Percentiles rank a stretch among this genome's conserved stretches.
These are phyloP conservation scores for Anarrhichthys ocellatus DNA, from an alignment of 2,113 vertebrate species.

Conservation along the genomic window DNA sequence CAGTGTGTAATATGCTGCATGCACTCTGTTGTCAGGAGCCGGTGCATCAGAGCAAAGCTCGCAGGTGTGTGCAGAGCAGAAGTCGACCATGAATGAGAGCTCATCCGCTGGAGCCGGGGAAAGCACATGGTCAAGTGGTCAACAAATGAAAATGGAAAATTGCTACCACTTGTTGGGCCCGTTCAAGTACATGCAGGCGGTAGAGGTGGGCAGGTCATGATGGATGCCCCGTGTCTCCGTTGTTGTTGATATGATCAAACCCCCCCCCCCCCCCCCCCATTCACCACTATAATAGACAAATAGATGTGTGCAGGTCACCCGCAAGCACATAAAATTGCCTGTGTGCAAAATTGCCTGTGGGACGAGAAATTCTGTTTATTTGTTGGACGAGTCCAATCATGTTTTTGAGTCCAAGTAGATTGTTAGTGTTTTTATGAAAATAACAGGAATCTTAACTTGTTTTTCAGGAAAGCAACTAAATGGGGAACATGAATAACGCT, in stretches of 20 bases:
- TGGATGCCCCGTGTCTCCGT: constrained; percentile 69
- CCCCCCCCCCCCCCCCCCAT: constrained; percentile 15
- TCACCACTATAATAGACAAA: constrained; percentile 67
- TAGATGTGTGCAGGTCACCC: constrained; percentile 62
- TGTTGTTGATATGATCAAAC: constrained; percentile 80
- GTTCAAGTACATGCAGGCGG: constrained; percentile 76
- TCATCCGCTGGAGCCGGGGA: constrained; percentile 69
- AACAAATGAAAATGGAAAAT: constrained; percentile 88
- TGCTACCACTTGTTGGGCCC: constrained; percentile 80
- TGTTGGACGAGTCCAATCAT: constrained; percentile 64
- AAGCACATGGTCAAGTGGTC: constrained; percentile 87
- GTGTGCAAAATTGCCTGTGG: constrained; percentile 74
- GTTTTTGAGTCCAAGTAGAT: constrained; percentile 56
- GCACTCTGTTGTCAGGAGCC: constrained; percentile 27
- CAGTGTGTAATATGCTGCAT: constrained; percentile 3
- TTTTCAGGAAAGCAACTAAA: constrained; percentile 54
- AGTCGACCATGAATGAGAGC: constrained; percentile 70
- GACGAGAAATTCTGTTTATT: constrained; percentile 72
- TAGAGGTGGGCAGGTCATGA: constrained; percentile 78
- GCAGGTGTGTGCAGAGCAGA: constrained; percentile 53
- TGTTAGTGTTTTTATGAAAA: constrained; percentile 58
- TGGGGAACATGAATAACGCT: background rate
- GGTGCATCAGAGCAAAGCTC: constrained; percentile 36
- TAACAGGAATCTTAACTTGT: constrained; percentile 54
- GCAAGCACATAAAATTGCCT: constrained; percentile 70